Conservation (phyloP, 2,113 vertebrate genomes). For the Canis aureus region DNA sequence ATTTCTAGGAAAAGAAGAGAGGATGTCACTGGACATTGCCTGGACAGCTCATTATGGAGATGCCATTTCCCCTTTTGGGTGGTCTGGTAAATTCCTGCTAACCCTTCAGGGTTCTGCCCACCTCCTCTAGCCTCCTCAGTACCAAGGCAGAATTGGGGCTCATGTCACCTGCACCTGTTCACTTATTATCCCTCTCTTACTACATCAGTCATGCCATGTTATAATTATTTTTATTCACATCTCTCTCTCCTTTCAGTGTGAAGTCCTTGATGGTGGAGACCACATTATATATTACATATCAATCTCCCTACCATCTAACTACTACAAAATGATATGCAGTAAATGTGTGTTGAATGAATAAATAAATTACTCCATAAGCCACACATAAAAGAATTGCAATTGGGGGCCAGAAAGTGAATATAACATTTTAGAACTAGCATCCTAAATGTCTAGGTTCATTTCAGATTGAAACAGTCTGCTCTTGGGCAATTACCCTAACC, state of each 20-base stretch:
- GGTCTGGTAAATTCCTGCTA: neutral
- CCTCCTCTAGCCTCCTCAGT: neutral
- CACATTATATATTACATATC: neutral
- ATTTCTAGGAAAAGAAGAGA: neutral
- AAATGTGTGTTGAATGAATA: neutral
- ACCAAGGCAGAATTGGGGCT: neutral
- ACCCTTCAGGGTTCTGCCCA: neutral
- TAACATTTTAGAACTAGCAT: neutral
- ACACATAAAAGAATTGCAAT: neutral
- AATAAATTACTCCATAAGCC: neutral
- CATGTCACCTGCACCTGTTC: neutral
- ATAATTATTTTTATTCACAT: neutral
- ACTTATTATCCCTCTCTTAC: neutral
- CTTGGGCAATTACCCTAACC: conserved; percentile 45
- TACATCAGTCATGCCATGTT: neutral
- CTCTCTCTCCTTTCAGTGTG: neutral
- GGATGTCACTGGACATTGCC: neutral
- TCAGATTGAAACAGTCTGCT: conserved; percentile 61
- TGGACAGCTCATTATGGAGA: neutral
- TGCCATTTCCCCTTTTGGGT: neutral
- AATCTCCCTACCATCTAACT: neutral
- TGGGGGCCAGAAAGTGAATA: conserved; percentile 26
- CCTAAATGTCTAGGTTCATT: conserved; percentile 36
- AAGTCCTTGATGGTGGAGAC: neutral
- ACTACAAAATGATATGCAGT: neutral